Evolutionary conservation across 2,888 invertebrate genomes (phyloP), one percentile per base, ranked within the genome.

Genomic region (Abscondita cerata): DNA sequence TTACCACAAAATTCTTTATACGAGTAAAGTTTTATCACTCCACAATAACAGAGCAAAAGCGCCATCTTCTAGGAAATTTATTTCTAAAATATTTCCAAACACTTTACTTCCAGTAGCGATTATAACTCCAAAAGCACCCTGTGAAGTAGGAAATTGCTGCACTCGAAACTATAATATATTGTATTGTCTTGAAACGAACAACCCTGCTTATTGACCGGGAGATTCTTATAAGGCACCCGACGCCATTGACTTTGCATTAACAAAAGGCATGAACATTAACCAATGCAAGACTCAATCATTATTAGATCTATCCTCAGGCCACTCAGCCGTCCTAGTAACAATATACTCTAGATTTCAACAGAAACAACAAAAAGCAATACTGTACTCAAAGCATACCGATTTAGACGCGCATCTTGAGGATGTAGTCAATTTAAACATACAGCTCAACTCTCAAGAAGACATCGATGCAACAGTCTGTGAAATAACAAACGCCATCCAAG

Each of bases 291-390:
- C 51, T n/a, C 48, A 67, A 54, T 47, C 25, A 25, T 25, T 6
- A 25, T 25, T 25, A 25, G 25, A 25, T 25, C 25, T 4, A 2
- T 25, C 25, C 25, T 25, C 6, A 25, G 25, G 6, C 25, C 68
- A 71, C 20, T 62, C 64, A 9, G 64, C 69, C 6, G 52, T 71
- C 8, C 20, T 67, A 13, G 34, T 68, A 16, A 66, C 60, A 11
- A 19, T 52, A 5, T 52, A 52, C 36, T 36, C 36, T 2, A 9
- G 36, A 36, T n/a, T 12, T 12, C 11, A 36, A 36, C 36, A 36
- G 11, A 36, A 9, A 36, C 36, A 36, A 9, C 11, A 11, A 9
- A 4, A 36, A 36, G 36, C 11, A 36, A 36, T 11, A 2, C 36
- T 36, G 36, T 36, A 36, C 12, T 36, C 36, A 12, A 36, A 12